Evolutionary conservation across 2,888 invertebrate species (phyloP).

Genomic region (Oxystoma pomonae): DNA sequence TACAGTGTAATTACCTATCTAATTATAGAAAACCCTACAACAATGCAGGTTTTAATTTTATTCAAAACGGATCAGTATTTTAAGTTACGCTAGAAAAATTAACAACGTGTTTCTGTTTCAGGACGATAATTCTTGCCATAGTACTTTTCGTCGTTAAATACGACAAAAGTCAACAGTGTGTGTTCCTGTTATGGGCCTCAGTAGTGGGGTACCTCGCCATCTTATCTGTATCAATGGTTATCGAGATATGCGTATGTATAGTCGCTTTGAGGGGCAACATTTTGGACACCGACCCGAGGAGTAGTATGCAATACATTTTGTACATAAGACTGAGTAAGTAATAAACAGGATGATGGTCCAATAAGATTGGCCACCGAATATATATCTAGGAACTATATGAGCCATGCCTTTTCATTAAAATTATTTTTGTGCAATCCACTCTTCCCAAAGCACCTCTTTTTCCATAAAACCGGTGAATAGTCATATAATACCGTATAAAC

Average conservation of each 20-base stretch:
- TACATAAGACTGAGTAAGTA: slow-evolving; percentile 71
- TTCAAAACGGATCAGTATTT: no score
- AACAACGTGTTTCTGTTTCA: slow-evolving; percentile 46
- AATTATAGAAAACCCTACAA: no score
- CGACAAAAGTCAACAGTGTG: slow-evolving; percentile 50
- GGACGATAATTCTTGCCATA: slow-evolving; percentile 58
- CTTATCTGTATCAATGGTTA: slow-evolving; percentile 55
- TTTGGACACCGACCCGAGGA: slow-evolving; percentile 67
- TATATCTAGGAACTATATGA: no score
- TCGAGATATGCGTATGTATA: slow-evolving; percentile 69
- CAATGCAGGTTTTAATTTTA: no score
- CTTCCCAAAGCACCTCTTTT: no score
- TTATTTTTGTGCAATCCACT: no score
- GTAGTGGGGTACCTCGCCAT: slow-evolving; percentile 60
- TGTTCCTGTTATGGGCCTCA: slow-evolving; percentile 54
- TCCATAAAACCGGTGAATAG: no score
- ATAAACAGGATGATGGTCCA: no score
- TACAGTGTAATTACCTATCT: no score
- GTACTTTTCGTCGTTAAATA: slow-evolving; percentile 57
- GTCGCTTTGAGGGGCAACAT: slow-evolving; percentile 78
- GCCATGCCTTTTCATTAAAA: no score
- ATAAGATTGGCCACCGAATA: no score
- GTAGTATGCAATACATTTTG: slow-evolving; percentile 74
- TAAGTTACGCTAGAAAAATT: no score
- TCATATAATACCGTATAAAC: background rate